Percentiles rank a stretch among this genome's conserved stretches.
phyloP scores from a whole-genome alignment of 2,113 vertebrate species.

The Paraplagusia blochii region DNA sequence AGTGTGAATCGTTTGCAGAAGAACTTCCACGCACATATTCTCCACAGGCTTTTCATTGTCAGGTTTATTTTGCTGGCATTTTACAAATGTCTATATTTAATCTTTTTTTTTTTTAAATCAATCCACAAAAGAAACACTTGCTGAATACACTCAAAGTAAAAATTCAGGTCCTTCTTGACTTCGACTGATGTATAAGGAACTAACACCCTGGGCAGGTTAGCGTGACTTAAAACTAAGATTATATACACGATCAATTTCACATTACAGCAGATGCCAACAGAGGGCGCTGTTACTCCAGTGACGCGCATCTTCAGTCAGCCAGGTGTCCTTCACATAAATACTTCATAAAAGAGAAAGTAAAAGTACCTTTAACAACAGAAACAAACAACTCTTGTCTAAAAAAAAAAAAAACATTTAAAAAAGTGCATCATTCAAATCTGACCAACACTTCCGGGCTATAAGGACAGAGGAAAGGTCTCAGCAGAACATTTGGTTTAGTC shows the following conservation, averaged over 20 bases:
- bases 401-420: constrained; percentile 30
- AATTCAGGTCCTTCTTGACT: constrained; percentile 36
- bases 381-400: constrained; percentile 32
- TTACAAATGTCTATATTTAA: constrained; percentile 27
- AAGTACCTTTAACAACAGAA: constrained; percentile 39
- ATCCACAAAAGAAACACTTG: constrained; percentile 6
- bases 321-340: constrained; percentile 44
- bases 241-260: constrained; percentile 32
- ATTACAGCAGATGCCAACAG: constrained; percentile 21
- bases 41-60: constrained; percentile 12
- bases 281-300: constrained; percentile 11
- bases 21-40: too few relatives aligned
- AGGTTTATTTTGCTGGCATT: constrained; percentile 41
- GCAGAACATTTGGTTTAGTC: constrained; percentile 27
- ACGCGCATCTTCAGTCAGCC: constrained; percentile 18
- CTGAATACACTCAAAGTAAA: neutral
- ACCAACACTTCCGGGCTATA: constrained; percentile 9
- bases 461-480: neutral
- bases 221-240: constrained; percentile 21
- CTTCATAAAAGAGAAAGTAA: constrained; percentile 26
- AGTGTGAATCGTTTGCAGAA: too few relatives aligned
- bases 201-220: constrained; percentile 14
- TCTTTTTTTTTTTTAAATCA: constrained; percentile 6
- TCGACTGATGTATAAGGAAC: constrained; percentile 31
- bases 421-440: constrained; percentile 58